Conservation (phyloP, 2,113 vertebrate genomes). For the Pachypanchax playfairii region DNA sequence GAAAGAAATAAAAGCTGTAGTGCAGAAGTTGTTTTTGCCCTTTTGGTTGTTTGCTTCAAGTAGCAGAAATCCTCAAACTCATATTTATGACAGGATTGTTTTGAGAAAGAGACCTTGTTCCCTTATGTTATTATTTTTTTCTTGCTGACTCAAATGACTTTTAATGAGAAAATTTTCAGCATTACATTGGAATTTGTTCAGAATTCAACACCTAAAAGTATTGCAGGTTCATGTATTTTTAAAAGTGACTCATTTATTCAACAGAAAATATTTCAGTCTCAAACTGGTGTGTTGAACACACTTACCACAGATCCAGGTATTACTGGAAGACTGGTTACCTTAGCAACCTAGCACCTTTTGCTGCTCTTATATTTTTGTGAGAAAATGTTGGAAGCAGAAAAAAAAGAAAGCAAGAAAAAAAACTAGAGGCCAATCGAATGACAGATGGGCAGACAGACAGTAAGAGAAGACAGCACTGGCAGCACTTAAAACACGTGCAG, state of each 20-base stretch:
- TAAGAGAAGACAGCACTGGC: slow-evolving; percentile 26
- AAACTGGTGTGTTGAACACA: slow-evolving; percentile 42
- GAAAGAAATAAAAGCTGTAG: too few species aligned
- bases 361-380: slow-evolving; percentile 41
- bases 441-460: slow-evolving; percentile 32
- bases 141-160: background rate
- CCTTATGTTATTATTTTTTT: too few species aligned
- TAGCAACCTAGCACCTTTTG: slow-evolving; percentile 64
- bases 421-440: slow-evolving; percentile 26
- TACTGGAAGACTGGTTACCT: slow-evolving; percentile 59
- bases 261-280: slow-evolving; percentile 35
- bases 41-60: too few species aligned
- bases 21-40: too few species aligned
- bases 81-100: too few species aligned
- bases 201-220: slow-evolving; percentile 6
- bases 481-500: slow-evolving; percentile 26
- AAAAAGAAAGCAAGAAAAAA: too few species aligned
- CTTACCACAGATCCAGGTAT: slow-evolving; percentile 39
- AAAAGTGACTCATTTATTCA: slow-evolving; percentile 3
- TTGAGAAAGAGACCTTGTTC: too few species aligned
- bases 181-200: background rate
- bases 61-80: too few species aligned
- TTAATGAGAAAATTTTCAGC: background rate
- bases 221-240: slow-evolving; percentile 10
- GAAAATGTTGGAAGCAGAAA: slow-evolving; percentile 49